A percentile compares a stretch with the other conserved stretches of the same genome.
Evolutionary conservation across 2,797 vertebrate species (phyloP).

Genomic region (Falco naumanni): DNA sequence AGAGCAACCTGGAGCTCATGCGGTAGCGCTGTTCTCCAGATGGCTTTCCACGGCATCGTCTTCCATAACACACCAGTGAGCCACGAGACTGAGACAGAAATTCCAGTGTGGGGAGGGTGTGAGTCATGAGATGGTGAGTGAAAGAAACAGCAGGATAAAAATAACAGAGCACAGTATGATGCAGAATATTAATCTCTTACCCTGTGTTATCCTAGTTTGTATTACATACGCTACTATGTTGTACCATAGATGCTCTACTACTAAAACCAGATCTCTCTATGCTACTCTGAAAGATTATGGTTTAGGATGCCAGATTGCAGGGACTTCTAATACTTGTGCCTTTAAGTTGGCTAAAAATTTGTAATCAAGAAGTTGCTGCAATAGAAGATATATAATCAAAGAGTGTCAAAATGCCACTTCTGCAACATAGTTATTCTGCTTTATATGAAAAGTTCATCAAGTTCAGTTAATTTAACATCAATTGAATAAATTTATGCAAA

Average conservation of each 20-base stretch:
- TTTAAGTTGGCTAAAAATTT: slow-evolving; percentile 11
- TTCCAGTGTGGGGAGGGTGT: slow-evolving; percentile 41
- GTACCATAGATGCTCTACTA: not conserved
- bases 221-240: not conserved
- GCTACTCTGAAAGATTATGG: slow-evolving; percentile 4
- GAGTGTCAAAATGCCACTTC: not conserved
- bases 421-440: not conserved
- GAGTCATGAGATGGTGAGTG: slow-evolving; percentile 60
- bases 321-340: not conserved
- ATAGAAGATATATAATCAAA: not conserved
- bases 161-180: slow-evolving; percentile 37
- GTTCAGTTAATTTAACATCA: not conserved
- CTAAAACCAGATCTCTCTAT: not conserved
- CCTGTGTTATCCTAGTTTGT: slow-evolving; percentile 43
- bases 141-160: slow-evolving; percentile 63
- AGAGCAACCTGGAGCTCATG: not conserved
- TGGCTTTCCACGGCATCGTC: not conserved
- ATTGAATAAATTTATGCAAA: not conserved
- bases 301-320: slow-evolving; percentile 27
- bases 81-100: slow-evolving; percentile 27
- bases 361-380: not conserved
- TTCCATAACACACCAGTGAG: not conserved
- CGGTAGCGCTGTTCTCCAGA: not conserved
- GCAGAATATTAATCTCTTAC: slow-evolving; percentile 55
- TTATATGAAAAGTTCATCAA: not conserved